phyloP scores from a whole-genome alignment of 2,797 vertebrate species.

The Pantherophis alleghaniensis region DNA sequence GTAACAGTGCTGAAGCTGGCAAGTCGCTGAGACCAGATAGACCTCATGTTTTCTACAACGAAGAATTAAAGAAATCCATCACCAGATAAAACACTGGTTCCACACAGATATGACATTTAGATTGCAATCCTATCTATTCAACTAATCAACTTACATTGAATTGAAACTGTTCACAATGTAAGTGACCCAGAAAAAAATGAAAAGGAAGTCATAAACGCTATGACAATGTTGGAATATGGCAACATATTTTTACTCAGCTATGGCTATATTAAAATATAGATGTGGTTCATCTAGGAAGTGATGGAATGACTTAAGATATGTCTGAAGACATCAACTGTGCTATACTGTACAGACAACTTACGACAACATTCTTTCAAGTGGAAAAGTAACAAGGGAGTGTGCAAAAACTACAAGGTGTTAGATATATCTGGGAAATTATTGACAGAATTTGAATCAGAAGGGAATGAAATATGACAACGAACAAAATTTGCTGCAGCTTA shows the following conservation, averaged over 20 bases:
- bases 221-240: background rate
- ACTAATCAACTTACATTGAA: background rate
- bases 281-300: background rate
- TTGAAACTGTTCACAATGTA: background rate
- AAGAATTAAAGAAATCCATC: background rate
- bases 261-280: background rate
- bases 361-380: background rate
- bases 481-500: background rate
- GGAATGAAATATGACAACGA: background rate
- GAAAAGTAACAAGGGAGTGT: background rate
- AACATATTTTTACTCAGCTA: background rate
- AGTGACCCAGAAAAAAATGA: background rate
- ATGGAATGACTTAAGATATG: background rate
- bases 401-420: background rate
- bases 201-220: background rate
- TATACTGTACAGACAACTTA: background rate
- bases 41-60: background rate
- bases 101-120: background rate
- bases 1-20: background rate
- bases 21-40: background rate
- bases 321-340: background rate
- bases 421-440: background rate
- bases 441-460: background rate
- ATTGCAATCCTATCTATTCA: background rate
- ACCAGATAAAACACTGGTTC: background rate